A percentile compares a stretch with the other conserved stretches of the same genome.
Conservation (phyloP, 2,113 vertebrate genomes). For the Oncorhynchus kisutch region DNA sequence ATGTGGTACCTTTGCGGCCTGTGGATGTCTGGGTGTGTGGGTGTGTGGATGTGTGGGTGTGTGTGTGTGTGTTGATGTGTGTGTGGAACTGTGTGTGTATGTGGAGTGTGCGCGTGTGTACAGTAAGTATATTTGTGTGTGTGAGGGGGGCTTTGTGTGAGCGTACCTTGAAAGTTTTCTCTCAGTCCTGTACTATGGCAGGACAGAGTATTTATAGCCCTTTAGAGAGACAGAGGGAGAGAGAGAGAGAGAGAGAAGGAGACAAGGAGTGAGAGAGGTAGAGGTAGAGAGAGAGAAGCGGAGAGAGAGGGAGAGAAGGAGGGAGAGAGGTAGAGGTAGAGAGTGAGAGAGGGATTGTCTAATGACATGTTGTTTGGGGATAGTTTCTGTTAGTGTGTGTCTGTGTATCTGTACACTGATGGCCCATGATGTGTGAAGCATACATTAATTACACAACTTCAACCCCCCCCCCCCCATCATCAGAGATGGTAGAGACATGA, state of each 20-base stretch:
- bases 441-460: slow-evolving; percentile 8
- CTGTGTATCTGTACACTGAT: slow-evolving; percentile 53
- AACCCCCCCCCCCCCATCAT: neutral
- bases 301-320: neutral
- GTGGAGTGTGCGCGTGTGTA: neutral
- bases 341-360: slow-evolving; percentile 54
- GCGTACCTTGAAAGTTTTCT: neutral
- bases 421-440: slow-evolving; percentile 61
- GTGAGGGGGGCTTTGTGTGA: neutral
- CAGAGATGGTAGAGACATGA: too few relatives aligned
- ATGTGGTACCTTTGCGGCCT: neutral
- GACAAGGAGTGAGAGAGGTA: too few relatives aligned
- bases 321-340: slow-evolving; percentile 30
- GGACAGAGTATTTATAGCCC: neutral
- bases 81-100: too few relatives aligned
- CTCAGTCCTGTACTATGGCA: slow-evolving; percentile 3
- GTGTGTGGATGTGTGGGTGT: neutral
- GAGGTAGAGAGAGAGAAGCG: neutral
- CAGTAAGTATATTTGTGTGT: neutral
- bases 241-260: too few relatives aligned
- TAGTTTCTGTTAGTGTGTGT: slow-evolving; percentile 37
- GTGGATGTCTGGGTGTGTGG: slow-evolving; percentile 21
- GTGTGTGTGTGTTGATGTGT: slow-evolving; percentile 10
- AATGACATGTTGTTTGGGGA: slow-evolving; percentile 65
- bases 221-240: too few relatives aligned